Conservation (phyloP, 2,888 invertebrate genomes). For the Lumbricus terrestris region DNA sequence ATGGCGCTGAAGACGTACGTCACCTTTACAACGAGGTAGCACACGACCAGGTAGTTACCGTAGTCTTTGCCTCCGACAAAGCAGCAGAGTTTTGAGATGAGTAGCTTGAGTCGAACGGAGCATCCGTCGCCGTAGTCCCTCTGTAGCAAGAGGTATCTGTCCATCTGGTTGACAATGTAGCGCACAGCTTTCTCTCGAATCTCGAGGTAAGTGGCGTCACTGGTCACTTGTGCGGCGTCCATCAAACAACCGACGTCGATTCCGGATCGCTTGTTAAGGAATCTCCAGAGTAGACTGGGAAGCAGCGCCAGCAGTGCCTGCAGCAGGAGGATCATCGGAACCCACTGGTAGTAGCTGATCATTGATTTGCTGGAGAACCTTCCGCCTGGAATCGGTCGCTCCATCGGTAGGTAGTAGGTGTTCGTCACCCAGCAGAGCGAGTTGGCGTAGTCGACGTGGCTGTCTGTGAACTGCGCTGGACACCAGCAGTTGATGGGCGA, state of each 20-base stretch:
- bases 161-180: slow-evolving; percentile 23
- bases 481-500: slow-evolving; percentile 29
- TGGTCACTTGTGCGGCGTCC: slow-evolving; percentile 16
- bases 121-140: slow-evolving; percentile 21
- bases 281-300: slow-evolving; percentile 21
- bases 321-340: slow-evolving; percentile 27
- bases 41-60: slow-evolving; percentile 25
- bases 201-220: slow-evolving; percentile 12
- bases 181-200: slow-evolving; percentile 20
- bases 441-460: slow-evolving; percentile 27
- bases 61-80: slow-evolving; percentile 26
- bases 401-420: slow-evolving; percentile 27
- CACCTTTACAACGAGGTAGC: slow-evolving; percentile 23
- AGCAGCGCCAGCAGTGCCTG: slow-evolving; percentile 14
- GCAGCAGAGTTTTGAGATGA: slow-evolving; percentile 21
- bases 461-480: slow-evolving; percentile 29
- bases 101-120: slow-evolving; percentile 19
- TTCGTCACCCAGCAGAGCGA: slow-evolving; percentile 27
- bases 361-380: slow-evolving; percentile 11
- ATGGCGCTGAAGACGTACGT: slow-evolving; percentile 16
- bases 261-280: slow-evolving; percentile 14
- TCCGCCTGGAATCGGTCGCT: slow-evolving; percentile 15
- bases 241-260: slow-evolving; percentile 20
- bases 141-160: slow-evolving; percentile 14
- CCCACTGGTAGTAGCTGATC: slow-evolving; percentile 30